Conservation (phyloP, 2,797 vertebrate species). For the Hippocampus kuda region DNA sequence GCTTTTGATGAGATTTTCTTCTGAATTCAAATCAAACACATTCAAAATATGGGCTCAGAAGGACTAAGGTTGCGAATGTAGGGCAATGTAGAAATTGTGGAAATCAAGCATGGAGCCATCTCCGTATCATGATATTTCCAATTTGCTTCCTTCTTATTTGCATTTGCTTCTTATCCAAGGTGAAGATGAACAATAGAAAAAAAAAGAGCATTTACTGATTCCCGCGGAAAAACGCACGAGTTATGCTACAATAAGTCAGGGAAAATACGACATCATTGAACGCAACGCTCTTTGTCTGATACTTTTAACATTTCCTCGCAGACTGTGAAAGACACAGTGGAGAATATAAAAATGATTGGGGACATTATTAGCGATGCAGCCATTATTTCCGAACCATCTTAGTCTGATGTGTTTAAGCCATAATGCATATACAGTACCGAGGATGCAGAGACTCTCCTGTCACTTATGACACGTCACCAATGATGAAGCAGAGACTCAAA, state of each 20-base stretch:
- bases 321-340: too few species aligned
- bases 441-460: background rate
- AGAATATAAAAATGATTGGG: background rate
- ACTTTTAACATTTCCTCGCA: too few species aligned
- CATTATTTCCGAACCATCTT: background rate
- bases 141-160: constrained; percentile 21
- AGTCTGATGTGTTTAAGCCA: background rate
- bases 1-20: background rate
- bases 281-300: background rate
- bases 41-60: background rate
- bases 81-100: background rate
- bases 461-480: background rate
- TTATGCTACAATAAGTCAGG: constrained; percentile 14
- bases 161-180: constrained; percentile 31
- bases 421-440: background rate
- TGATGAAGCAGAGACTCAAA: background rate
- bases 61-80: background rate
- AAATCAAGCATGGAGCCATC: constrained; percentile 19
- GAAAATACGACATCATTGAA: background rate
- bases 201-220: constrained; percentile 29
- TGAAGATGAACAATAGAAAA: constrained; percentile 20
- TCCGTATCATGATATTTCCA: constrained; percentile 30
- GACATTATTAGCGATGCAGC: background rate
- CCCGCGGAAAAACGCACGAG: constrained; percentile 25
- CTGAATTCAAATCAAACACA: background rate